These are phyloP conservation scores for Incurvaria masculella DNA, from an alignment of 2,888 invertebrate genomes.

Conservation along the genomic window DNA sequence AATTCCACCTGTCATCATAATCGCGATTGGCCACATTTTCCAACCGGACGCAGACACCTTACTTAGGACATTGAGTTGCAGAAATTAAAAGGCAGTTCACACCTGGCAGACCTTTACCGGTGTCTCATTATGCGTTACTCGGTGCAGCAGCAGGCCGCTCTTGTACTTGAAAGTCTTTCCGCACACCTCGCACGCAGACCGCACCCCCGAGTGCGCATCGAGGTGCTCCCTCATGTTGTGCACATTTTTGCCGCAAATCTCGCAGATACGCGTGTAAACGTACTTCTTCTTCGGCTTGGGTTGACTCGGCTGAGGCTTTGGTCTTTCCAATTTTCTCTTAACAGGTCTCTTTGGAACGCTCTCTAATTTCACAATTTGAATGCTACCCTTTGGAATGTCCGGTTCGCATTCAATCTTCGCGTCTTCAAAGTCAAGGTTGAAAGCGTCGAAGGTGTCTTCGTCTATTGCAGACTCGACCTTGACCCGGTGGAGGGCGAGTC, in stretches of 20 bases:
- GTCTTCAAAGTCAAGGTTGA: constrained; percentile 3
- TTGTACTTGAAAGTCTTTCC: constrained; percentile 50
- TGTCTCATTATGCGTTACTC: constrained; percentile 41
- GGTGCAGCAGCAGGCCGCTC: constrained; percentile 44
- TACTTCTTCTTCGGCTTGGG: constrained; percentile 23
- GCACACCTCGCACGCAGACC: constrained; percentile 43
- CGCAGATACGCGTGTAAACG: constrained; percentile 47
- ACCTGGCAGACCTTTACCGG: constrained; percentile 51
- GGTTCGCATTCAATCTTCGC: constrained; percentile 10
- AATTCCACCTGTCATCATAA: too few relatives aligned
- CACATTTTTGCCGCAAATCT: constrained; percentile 45
- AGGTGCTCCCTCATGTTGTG: constrained; percentile 40
- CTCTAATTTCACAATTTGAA: constrained; percentile 16
- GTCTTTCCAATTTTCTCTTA: neutral
- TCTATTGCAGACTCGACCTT: neutral
- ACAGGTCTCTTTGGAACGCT: constrained; percentile 18
- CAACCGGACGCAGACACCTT: too few relatives aligned
- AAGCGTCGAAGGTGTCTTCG: constrained; percentile 21
- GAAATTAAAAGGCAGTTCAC: too few relatives aligned
- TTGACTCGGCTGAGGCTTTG: too few relatives aligned
- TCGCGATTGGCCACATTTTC: too few relatives aligned
- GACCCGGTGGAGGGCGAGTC: constrained; percentile 22
- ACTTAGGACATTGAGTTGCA: too few relatives aligned
- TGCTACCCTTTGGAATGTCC: constrained; percentile 2
- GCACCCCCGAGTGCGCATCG: constrained; percentile 40